phyloP scores from a whole-genome alignment of 2,797 vertebrate species.

The Mareca strepera region DNA sequence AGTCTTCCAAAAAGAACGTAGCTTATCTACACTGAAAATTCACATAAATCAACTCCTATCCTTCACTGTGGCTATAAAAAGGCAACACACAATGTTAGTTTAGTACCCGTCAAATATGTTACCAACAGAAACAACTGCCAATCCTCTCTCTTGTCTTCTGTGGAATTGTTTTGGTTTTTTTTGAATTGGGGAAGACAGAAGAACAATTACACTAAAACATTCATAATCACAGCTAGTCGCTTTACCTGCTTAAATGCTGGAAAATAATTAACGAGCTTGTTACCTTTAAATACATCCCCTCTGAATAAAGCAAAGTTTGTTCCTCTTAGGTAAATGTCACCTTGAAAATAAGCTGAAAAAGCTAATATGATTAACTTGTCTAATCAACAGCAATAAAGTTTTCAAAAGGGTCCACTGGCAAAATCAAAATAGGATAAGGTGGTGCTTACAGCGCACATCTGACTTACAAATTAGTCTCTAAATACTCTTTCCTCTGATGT shows the following conservation, averaged over 20 bases:
- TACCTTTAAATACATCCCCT: neutral
- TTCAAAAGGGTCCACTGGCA: neutral
- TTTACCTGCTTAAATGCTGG: neutral
- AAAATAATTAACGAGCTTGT: neutral
- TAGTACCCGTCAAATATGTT: neutral
- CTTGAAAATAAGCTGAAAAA: constrained; percentile 21
- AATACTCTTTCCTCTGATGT: neutral
- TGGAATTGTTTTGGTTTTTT: neutral
- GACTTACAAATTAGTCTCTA: neutral
- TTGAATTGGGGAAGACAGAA: neutral
- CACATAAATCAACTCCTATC: neutral
- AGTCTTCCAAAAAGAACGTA: neutral
- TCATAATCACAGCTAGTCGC: neutral
- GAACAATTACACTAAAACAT: neutral
- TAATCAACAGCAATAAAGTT: neutral
- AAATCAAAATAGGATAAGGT: neutral
- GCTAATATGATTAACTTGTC: neutral
- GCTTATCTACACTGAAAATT: neutral
- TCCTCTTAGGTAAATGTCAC: neutral
- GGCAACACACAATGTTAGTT: neutral
- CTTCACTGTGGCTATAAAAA: neutral
- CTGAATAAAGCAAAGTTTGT: neutral
- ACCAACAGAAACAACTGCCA: neutral
- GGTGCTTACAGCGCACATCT: neutral
- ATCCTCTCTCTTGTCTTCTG: neutral